Conservation (phyloP, 2,797 vertebrate species). For the Sylvia borin region DNA sequence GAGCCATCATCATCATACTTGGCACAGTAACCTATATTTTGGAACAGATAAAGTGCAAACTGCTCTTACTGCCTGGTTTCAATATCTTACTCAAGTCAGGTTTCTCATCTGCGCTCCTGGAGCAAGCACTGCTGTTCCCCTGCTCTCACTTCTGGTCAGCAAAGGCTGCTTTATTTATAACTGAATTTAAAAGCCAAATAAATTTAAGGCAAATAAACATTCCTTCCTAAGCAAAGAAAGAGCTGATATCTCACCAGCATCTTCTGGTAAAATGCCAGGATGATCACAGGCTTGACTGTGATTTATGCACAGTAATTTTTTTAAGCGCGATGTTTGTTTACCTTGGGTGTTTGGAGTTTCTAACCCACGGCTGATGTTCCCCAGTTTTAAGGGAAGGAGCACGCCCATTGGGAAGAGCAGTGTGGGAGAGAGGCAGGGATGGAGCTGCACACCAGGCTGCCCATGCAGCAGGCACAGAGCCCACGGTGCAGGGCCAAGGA, state of each 20-base stretch:
- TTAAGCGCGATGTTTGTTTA: not conserved
- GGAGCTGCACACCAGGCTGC: not conserved
- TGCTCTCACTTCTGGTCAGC: not conserved
- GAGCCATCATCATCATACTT: not conserved
- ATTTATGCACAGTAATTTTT: not conserved
- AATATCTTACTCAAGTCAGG: not conserved
- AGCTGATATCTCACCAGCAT: not conserved
- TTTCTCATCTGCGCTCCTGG: not conserved
- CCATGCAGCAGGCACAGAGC: not conserved
- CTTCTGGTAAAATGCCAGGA: not conserved
- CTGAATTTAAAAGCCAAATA: not conserved
- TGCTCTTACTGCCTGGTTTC: not conserved
- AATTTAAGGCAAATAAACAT: not conserved
- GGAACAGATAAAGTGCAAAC: not conserved
- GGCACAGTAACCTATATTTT: not conserved
- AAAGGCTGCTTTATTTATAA: not conserved
- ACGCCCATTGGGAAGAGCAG: fast-evolving
- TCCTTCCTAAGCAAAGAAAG: not conserved
- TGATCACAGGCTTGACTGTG: fast-evolving
- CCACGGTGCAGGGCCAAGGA: not conserved
- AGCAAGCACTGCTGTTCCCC: not conserved
- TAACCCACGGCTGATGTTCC: not conserved
- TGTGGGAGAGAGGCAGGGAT: fast-evolving
- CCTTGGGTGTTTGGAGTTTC: not conserved
- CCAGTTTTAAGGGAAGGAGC: not conserved